These are phyloP conservation scores for Zeugodacus cucurbitae DNA, from an alignment of 1,140 invertebrate species.

Conservation along the genomic window DNA sequence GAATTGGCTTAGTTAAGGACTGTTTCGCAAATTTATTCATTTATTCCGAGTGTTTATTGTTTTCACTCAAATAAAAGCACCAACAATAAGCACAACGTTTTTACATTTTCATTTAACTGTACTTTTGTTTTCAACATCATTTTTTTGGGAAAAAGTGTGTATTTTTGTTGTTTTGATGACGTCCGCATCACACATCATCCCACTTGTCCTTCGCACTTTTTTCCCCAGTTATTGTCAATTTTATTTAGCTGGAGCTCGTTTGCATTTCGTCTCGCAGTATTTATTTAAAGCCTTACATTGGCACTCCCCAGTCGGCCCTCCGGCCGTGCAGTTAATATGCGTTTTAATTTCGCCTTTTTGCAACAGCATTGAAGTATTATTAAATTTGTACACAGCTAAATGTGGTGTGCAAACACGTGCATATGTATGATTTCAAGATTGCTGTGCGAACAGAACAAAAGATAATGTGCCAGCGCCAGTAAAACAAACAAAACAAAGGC, in stretches of 20 bases:
- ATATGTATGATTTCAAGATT: too few relatives aligned
- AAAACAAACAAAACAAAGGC: too few relatives aligned
- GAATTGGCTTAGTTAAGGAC: not conserved
- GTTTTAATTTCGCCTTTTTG: not conserved
- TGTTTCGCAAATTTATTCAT: not conserved
- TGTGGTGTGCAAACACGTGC: too few relatives aligned
- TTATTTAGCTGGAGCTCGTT: not conserved
- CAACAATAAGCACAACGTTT: not conserved
- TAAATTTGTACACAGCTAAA: not conserved
- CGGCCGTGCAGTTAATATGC: not conserved
- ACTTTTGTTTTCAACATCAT: not conserved
- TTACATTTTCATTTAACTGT: not conserved
- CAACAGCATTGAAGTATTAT: not conserved
- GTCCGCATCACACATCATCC: too few relatives aligned
- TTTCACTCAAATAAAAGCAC: not conserved
- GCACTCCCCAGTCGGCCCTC: not conserved
- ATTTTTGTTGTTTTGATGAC: not conserved
- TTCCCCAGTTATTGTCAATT: not conserved
- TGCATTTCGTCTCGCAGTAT: not conserved
- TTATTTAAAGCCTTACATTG: not conserved
- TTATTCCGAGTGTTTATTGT: not conserved
- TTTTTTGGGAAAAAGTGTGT: not conserved
- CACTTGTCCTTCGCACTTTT: not conserved
- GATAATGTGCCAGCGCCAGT: too few relatives aligned
- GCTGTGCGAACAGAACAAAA: too few relatives aligned